Conservation (phyloP, 1,140 invertebrate genomes). For the Lepidurus apus region DNA sequence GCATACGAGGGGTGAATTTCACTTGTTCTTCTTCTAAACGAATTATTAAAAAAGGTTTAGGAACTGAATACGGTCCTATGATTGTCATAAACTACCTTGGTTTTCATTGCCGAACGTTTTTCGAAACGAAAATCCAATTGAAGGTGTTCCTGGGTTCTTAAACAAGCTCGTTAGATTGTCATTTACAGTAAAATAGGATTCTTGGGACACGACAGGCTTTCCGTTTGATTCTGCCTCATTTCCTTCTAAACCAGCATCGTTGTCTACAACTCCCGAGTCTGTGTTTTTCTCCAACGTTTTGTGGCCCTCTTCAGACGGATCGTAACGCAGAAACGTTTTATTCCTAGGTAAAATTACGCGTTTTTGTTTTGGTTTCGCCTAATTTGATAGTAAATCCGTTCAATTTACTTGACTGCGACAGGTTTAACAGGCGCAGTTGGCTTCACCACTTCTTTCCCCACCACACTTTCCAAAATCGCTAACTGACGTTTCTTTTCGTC, state of each 20-base stretch:
- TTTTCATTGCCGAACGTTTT: neutral
- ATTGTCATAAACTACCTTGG: neutral
- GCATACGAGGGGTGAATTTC: neutral
- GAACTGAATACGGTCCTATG: too few species aligned
- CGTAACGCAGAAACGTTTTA: slow-evolving; percentile 24
- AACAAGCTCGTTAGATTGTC: slow-evolving; percentile 26
- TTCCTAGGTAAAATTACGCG: neutral
- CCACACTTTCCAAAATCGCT: neutral
- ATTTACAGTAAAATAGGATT: neutral
- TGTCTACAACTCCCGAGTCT: neutral
- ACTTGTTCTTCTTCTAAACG: neutral
- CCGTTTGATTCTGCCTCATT: neutral
- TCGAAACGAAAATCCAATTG: neutral
- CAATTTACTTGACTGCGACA: neutral
- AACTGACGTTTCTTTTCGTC: slow-evolving; percentile 26
- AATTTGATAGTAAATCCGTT: neutral
- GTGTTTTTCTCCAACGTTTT: slow-evolving; percentile 18
- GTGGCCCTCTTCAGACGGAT: slow-evolving; percentile 1
- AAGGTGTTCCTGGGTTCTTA: neutral
- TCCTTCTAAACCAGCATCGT: neutral
- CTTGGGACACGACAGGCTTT: slow-evolving; percentile 23
- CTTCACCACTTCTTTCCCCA: slow-evolving; percentile 14
- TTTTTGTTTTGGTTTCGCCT: too few species aligned
- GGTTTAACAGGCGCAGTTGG: neutral
- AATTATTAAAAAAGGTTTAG: too few species aligned